Conservation (phyloP, 2,113 vertebrate species). For the Cnemophilus loriae region DNA sequence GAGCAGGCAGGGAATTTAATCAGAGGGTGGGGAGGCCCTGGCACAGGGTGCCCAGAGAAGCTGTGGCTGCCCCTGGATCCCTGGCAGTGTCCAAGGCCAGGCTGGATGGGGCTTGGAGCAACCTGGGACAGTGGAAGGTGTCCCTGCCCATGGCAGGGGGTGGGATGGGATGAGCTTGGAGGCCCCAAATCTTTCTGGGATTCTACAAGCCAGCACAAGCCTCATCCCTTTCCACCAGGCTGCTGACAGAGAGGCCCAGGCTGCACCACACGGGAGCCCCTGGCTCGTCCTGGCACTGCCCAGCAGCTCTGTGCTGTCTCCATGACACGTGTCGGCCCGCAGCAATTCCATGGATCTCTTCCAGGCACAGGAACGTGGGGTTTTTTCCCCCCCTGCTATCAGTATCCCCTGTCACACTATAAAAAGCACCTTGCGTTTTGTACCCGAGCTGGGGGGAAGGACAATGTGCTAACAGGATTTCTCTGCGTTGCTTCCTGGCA, state of each 20-base stretch:
- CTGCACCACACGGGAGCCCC: neutral
- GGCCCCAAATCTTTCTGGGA: neutral
- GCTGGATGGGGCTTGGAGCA: neutral
- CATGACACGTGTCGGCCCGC: fast-evolving
- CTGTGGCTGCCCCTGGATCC: neutral
- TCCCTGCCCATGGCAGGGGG: neutral
- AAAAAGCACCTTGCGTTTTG: neutral
- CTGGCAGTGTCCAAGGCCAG: neutral
- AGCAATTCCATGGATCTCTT: neutral
- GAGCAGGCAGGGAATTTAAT: neutral
- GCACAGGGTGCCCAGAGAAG: neutral
- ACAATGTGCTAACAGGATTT: neutral
- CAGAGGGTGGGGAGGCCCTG: neutral
- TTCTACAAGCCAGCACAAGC: neutral
- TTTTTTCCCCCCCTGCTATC: neutral
- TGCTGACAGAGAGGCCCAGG: fast-evolving
- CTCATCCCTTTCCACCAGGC: fast-evolving
- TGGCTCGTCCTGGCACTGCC: neutral
- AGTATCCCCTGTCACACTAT: fast-evolving
- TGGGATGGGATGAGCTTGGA: neutral
- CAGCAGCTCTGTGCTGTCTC: fast-evolving
- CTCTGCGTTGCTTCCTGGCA: fast-evolving
- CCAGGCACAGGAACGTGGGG: neutral
- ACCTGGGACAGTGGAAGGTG: neutral
- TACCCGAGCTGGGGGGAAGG: fast-evolving